These are phyloP conservation scores for Passer montanus DNA, from an alignment of 2,113 vertebrate genomes.

Conservation along the genomic window DNA sequence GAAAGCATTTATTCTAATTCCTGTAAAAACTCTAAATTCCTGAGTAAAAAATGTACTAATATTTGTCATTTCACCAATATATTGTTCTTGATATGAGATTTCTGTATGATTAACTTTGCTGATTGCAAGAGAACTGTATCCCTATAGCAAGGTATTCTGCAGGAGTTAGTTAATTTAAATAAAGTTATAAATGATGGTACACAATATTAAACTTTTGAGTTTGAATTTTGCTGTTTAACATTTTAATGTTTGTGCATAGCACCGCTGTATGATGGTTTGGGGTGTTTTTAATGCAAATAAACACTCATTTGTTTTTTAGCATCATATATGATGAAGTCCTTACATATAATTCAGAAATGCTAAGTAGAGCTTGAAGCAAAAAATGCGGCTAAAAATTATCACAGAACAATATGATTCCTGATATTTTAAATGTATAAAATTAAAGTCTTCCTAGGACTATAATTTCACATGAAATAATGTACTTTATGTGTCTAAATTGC, in stretches of 20 bases:
- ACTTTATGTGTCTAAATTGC: not conserved
- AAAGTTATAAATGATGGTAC: not conserved
- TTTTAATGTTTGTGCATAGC: not conserved
- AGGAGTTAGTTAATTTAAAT: not conserved
- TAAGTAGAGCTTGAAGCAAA: not conserved
- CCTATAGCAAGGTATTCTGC: not conserved
- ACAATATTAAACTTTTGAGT: not conserved
- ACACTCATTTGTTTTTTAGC: not conserved
- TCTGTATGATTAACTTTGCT: not conserved
- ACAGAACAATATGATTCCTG: not conserved
- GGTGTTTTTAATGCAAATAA: not conserved
- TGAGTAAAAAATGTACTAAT: not conserved
- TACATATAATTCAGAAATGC: not conserved
- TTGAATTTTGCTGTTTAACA: not conserved
- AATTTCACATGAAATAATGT: conserved; percentile 3
- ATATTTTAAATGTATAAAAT: conserved; percentile 25
- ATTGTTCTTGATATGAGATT: not conserved
- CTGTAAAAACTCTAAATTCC: not conserved
- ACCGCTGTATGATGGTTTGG: not conserved
- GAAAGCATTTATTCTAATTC: not conserved
- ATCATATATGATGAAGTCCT: not conserved
- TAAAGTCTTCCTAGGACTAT: not conserved
- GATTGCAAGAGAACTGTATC: not conserved
- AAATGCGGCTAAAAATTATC: not conserved
- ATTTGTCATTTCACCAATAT: not conserved